phyloP scores from a whole-genome alignment of 2,888 invertebrate genomes.

The Electrophaes corylata region DNA sequence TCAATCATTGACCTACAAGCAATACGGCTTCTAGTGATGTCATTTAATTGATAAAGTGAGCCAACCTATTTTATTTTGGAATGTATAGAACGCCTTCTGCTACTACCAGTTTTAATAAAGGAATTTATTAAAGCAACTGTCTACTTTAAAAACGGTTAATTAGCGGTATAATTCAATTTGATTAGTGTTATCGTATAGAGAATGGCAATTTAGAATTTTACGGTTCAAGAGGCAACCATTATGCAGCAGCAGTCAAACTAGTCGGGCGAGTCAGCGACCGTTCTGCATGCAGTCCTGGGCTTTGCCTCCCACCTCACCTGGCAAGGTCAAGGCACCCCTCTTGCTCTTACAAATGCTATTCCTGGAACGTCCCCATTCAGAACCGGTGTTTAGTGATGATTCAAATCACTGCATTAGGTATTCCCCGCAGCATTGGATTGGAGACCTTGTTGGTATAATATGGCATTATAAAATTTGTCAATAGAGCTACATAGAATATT shows the following conservation, averaged over 20 bases:
- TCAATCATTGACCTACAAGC: not conserved
- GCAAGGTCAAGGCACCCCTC: slow-evolving; percentile 75
- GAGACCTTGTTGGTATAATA: too few species aligned
- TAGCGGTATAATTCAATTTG: slow-evolving; percentile 22
- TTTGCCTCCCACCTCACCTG: slow-evolving; percentile 55
- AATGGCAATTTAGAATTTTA: slow-evolving; percentile 18
- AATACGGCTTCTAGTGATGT: not conserved
- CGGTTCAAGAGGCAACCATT: slow-evolving; percentile 32
- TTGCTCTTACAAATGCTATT: slow-evolving; percentile 56
- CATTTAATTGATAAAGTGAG: slow-evolving; percentile 17
- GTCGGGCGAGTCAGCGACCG: slow-evolving; percentile 74
- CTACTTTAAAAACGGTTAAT: slow-evolving; percentile 25
- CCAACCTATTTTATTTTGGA: slow-evolving; percentile 10
- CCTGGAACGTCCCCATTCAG: slow-evolving; percentile 56
- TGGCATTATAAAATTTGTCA: too few species aligned
- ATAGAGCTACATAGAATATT: too few species aligned
- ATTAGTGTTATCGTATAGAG: slow-evolving; percentile 9
- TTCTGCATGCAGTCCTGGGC: slow-evolving; percentile 51
- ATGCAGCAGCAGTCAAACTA: slow-evolving; percentile 61
- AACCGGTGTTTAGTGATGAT: slow-evolving; percentile 35
- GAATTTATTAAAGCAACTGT: slow-evolving; percentile 24
- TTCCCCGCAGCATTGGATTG: slow-evolving; percentile 19
- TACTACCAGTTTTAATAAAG: slow-evolving; percentile 21
- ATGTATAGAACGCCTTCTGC: slow-evolving; percentile 25
- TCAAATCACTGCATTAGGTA: slow-evolving; percentile 34